Evolutionary conservation across 2,797 vertebrate genomes (phyloP).

Genomic region (Characodon lateralis): DNA sequence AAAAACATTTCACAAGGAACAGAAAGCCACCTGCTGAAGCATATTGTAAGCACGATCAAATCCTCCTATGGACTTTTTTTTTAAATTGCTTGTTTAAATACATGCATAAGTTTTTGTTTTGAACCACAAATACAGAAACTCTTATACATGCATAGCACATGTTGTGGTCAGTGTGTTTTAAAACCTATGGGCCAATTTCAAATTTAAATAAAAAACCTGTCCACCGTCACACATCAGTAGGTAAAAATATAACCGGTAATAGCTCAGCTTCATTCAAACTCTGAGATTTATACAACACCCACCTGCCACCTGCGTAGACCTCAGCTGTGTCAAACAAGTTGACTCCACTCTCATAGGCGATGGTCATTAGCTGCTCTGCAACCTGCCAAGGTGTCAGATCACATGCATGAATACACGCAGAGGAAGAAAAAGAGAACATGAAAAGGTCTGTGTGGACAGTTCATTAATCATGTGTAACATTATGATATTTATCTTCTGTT

Average conservation of each 20-base stretch:
- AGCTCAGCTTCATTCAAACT: not conserved
- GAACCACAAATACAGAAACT: not conserved
- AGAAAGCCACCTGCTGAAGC: not conserved
- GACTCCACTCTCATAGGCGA: slow-evolving; percentile 91
- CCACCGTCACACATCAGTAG: not conserved
- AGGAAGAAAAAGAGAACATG: slow-evolving; percentile 3
- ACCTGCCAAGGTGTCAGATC: slow-evolving; percentile 72
- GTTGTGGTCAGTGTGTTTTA: not conserved
- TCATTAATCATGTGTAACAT: slow-evolving; percentile 1
- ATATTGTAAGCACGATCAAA: not conserved
- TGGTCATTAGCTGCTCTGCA: slow-evolving; percentile 92
- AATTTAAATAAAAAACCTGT: not conserved
- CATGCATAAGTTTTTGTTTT: not conserved
- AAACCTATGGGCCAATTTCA: not conserved
- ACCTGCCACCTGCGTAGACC: slow-evolving; percentile 86
- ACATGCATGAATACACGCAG: slow-evolving; percentile 20
- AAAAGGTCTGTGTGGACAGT: slow-evolving; percentile 4
- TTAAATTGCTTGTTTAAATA: not conserved
- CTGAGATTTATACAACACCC: slow-evolving; percentile 30
- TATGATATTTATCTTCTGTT: not conserved
- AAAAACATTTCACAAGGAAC: not conserved
- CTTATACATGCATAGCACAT: not conserved
- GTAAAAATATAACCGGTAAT: not conserved
- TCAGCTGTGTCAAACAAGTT: slow-evolving; percentile 95
- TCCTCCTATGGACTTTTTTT: not conserved